Evolutionary conservation across 2,797 vertebrate genomes (phyloP).

Genomic region (Lepilemur ruficaudatus): DNA sequence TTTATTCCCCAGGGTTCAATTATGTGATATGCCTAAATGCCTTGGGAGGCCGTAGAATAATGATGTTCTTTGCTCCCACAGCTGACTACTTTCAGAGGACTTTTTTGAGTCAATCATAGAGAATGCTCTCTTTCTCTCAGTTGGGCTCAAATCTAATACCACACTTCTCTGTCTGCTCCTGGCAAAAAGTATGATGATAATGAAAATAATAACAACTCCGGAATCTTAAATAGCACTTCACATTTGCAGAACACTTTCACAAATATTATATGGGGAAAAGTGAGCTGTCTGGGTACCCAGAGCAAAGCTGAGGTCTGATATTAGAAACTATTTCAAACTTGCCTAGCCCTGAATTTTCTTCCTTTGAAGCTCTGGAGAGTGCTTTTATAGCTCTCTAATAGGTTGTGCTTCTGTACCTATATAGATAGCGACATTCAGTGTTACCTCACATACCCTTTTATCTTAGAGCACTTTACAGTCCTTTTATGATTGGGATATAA

Average conservation of each 20-base stretch:
- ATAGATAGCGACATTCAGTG: neutral
- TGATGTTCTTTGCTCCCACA: neutral
- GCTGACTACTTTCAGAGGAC: neutral
- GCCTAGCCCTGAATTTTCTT: neutral
- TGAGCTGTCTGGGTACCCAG: neutral
- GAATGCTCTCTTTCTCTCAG: neutral
- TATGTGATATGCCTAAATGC: neutral
- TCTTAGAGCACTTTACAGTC: neutral
- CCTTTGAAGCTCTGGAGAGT: conserved; percentile 17
- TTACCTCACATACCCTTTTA: conserved; percentile 19
- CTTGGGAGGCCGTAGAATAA: neutral
- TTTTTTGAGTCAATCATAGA: neutral
- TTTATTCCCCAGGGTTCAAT: neutral
- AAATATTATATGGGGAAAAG: neutral
- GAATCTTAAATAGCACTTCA: conserved; percentile 18
- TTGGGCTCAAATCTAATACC: neutral
- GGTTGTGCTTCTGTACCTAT: neutral
- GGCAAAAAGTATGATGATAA: neutral
- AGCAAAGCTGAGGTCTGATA: neutral
- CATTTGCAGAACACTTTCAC: neutral
- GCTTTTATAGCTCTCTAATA: neutral
- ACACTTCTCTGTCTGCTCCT: neutral
- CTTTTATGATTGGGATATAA: neutral
- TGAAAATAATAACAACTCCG: conserved; percentile 18
- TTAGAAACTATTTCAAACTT: conserved; percentile 38